A percentile compares a stretch with the other conserved stretches of the same genome.
Conservation (phyloP, 1,140 invertebrate genomes). For the Pseudoatta argentina region DNA sequence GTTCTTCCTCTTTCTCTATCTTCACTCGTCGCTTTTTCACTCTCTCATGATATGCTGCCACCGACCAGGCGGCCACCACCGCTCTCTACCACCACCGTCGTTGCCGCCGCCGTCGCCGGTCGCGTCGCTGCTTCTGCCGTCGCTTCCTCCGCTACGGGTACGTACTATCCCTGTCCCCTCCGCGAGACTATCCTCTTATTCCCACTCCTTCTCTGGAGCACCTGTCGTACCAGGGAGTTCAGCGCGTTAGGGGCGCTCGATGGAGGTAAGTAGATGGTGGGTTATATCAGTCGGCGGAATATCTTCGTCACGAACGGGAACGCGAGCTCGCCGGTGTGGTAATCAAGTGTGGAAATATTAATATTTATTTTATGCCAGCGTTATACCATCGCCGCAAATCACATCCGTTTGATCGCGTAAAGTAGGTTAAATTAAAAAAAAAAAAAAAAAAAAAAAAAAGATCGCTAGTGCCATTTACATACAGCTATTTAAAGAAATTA, state of each 20-base stretch:
- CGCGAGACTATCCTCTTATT: conserved; percentile 80
- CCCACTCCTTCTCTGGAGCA: conserved; percentile 82
- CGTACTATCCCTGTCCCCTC: conserved; percentile 78
- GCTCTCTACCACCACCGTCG: conserved; percentile 6
- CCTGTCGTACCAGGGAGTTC: conserved; percentile 83
- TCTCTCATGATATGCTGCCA: conserved; percentile 66
- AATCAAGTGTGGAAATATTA: conserved; percentile 31
- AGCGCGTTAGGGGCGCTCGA: conserved; percentile 81
- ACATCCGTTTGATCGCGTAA: neutral
- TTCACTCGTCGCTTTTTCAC: conserved; percentile 44
- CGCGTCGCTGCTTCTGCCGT: conserved; percentile 34
- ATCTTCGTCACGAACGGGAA: conserved; percentile 84
- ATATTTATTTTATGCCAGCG: neutral
- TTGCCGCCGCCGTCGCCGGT: conserved; percentile 59
- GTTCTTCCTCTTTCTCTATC: conserved; percentile 45
- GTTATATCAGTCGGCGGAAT: conserved; percentile 86
- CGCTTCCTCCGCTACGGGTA: conserved; percentile 62
- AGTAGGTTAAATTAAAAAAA: neutral
- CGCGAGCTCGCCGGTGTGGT: conserved; percentile 56
- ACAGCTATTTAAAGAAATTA: neutral
- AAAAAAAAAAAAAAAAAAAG: neutral
- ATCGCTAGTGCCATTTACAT: neutral
- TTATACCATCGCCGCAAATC: neutral
- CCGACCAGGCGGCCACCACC: conserved; percentile 19
- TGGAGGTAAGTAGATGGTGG: conserved; percentile 83